Evolutionary conservation across 2,113 vertebrate species (phyloP).

Genomic region (Physeter macrocephalus): DNA sequence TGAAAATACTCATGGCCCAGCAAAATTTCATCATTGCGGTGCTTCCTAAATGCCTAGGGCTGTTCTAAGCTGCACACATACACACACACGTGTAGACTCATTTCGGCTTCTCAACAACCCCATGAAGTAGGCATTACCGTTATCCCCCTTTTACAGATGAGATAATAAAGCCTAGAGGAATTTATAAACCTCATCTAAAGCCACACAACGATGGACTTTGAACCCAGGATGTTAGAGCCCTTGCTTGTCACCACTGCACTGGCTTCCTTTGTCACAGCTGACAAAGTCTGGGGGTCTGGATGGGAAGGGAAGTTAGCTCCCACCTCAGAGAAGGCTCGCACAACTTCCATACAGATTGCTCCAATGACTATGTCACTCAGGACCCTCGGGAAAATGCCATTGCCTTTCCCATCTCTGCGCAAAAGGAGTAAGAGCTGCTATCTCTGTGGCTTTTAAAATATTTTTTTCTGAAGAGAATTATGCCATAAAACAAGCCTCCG

Average conservation of each 20-base stretch:
- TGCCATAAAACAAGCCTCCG: neutral
- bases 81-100: rapidly evolving
- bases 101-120: no score
- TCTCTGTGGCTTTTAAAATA: neutral
- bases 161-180: neutral
- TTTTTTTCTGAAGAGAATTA: neutral
- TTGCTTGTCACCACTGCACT: no score
- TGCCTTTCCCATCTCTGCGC: neutral
- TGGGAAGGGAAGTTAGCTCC: neutral
- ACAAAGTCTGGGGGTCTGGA: neutral
- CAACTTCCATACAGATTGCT: rapidly evolving
- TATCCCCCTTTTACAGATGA: neutral
- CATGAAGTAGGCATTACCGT: rapidly evolving
- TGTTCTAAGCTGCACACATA: rapidly evolving
- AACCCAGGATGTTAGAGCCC: neutral
- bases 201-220: neutral
- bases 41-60: neutral
- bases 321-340: neutral
- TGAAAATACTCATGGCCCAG: neutral
- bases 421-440: neutral
- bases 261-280: neutral
- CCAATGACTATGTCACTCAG: rapidly evolving
- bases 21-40: rapidly evolving
- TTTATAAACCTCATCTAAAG: neutral
- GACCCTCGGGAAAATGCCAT: neutral